Evolutionary conservation across 2,113 vertebrate genomes (phyloP), one percentile per base, ranked within the genome.

Genomic region (Ciconia maguari): DNA sequence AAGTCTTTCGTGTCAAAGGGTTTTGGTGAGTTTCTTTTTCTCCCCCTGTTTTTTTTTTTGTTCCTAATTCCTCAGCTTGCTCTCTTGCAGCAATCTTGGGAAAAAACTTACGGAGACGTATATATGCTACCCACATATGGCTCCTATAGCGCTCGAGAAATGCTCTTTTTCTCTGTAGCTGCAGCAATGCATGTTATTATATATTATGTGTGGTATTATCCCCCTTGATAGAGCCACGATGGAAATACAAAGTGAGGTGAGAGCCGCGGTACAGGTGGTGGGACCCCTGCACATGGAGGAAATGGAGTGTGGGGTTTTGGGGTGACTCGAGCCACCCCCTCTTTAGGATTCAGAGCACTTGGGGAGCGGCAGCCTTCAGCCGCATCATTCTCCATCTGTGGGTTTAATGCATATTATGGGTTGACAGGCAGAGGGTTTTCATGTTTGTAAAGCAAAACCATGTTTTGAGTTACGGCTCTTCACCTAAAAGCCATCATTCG

Each of bases 181-280:
- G 54, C 48, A 90, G 48, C 71, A 69, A 68, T 52, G 83, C 30
- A 34, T 68, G 55, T 38, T 79, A 4, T 61, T 62, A 13, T 25
- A 17, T 1, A 8, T 42, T 44, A 55, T 5, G 10, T 12, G 3
- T 26, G 27, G 24, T n/a, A 10, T 76, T 65, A 49, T 25, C 16
- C 41, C 10, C 1, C 29, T 38, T 29, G 42, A 13, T 8, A 38
- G 22, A 60, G 24, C 26, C 32, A 10, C 0, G 3, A 20, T 29
- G 61, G 38, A 66, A 54, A 27, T 20, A 21, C 19, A 38, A 25
- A 74, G 38, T 7, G 38, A 74, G 44, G 82, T 29, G 38, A 48
- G n/a, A 51, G 36, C 32, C 5, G 7, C 0, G 2, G 32, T 51
- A 81, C 24, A 16, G 21, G 16, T 3, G 13, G 26, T 46, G 38